A percentile compares a stretch with the other conserved stretches of the same genome.
Conservation (phyloP, 2,113 vertebrate species). For the Alectura lathami region DNA sequence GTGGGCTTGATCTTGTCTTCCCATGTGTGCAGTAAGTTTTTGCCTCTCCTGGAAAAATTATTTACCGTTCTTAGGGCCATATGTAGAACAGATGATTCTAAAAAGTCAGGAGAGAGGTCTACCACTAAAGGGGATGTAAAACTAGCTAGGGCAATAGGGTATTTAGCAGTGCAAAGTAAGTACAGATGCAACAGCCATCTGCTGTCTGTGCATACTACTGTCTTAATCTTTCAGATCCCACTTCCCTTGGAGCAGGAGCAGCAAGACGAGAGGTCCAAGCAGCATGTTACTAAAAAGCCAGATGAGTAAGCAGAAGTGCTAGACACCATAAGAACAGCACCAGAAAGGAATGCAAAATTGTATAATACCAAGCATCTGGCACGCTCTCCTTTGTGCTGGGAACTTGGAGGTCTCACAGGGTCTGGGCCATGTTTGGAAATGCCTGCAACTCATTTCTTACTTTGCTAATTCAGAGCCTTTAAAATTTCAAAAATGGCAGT, state of each 20-base stretch:
- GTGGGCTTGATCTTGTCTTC: constrained; percentile 16
- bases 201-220: neutral
- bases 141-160: constrained; percentile 33
- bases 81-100: constrained; percentile 48
- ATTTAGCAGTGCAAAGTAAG: constrained; percentile 38
- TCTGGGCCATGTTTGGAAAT: neutral
- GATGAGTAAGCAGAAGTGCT: neutral
- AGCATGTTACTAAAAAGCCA: neutral
- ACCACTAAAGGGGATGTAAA: constrained; percentile 13
- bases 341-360: neutral
- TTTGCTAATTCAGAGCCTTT: constrained; percentile 17
- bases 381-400: neutral
- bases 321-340: neutral
- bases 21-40: neutral
- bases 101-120: constrained; percentile 7
- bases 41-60: constrained; percentile 10
- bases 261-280: neutral
- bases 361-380: neutral
- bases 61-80: neutral
- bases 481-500: neutral
- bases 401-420: neutral
- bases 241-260: constrained; percentile 9
- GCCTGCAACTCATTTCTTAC: constrained; percentile 16
- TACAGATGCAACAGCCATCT: constrained; percentile 54
- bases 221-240: constrained; percentile 12